Evolutionary conservation across 2,797 vertebrate genomes (phyloP).

Genomic region (Atherinosoma microstoma): DNA sequence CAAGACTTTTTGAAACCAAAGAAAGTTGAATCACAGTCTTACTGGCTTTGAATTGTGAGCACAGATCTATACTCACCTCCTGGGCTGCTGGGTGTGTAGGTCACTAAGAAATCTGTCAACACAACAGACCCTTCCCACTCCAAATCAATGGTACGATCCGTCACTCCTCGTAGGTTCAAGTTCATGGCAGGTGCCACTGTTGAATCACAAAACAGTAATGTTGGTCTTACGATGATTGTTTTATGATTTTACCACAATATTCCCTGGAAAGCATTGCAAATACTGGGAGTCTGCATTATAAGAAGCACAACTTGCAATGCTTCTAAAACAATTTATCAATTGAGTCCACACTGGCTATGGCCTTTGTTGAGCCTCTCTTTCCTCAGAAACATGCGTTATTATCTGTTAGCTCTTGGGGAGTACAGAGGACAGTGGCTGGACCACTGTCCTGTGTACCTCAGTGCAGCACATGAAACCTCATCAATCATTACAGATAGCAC

Average conservation of each 20-base stretch:
- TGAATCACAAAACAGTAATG: conserved; percentile 8
- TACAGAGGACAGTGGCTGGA: not conserved
- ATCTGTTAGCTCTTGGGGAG: not conserved
- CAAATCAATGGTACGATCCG: conserved; percentile 90
- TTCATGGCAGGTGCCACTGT: conserved; percentile 92
- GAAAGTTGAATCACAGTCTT: conserved; percentile 8
- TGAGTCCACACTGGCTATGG: not conserved
- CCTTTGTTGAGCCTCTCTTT: not conserved
- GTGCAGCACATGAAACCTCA: not conserved
- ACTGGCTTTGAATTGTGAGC: not conserved
- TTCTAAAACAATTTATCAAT: not conserved
- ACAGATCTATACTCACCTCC: conserved; percentile 70
- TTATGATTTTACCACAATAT: not conserved
- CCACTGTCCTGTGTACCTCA: too few relatives aligned
- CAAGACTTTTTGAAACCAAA: conserved; percentile 12
- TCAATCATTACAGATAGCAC: not conserved
- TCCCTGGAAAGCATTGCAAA: not conserved
- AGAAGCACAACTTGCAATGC: not conserved
- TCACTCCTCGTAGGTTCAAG: conserved; percentile 87
- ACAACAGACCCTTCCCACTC: conserved; percentile 90
- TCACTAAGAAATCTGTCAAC: conserved; percentile 92
- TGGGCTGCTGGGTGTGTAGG: conserved; percentile 87
- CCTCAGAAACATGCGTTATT: not conserved
- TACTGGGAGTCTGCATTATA: not conserved
- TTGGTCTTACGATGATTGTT: not conserved